Base-by-base conservation (phyloP, 2,113 vertebrate genomes). In the Dicrurus megarhynchus region DNA sequence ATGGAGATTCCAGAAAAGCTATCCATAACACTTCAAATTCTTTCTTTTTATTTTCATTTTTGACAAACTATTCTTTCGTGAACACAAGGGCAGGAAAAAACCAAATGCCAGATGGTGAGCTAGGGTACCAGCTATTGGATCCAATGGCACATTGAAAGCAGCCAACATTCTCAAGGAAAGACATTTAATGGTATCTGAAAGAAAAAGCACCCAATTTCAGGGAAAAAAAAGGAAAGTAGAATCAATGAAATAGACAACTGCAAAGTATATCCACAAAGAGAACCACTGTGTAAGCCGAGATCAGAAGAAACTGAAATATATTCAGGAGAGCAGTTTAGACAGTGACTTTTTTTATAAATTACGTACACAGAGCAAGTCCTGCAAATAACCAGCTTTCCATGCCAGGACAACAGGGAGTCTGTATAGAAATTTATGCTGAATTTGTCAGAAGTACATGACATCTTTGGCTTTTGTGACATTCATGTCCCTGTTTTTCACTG, bases 21-120 rank as follows among this genome's bases (percentile, higher is more conserved):
- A 70, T 77, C 75, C 79, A 71, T 86, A 95, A 67, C 33, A 86
- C 60, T 78, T 46, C 39, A 77, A 75, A 92, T 93, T 70, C 79
- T 93, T 92, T 84, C 70, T 93, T 83, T 94, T 91, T 83, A 49
- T 90, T 90, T 94, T 96, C 55, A 44, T 90, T 93, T 94, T 90
- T 90, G 47, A 93, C 60, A 90, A 96, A 88, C 60, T 90, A 63
- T 64, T 93, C 67, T 91, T 96, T 93, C 81, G 84, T 26, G 59
- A 95, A 65, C 82, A 92, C 76, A 96, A 95, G 83, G 88, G 83
- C 65, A 97, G 57, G 77, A 95, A 95, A 92, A 95, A 96, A 95
- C 87, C 91, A 87, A 67, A 76, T 75, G 73, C 85, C 93, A 96
- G 95, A 94, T 93, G 88, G 95, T 61, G 80, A 93, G 80, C 73